Conservation (phyloP, 2,888 invertebrate genomes). For the Metalampra italica region DNA sequence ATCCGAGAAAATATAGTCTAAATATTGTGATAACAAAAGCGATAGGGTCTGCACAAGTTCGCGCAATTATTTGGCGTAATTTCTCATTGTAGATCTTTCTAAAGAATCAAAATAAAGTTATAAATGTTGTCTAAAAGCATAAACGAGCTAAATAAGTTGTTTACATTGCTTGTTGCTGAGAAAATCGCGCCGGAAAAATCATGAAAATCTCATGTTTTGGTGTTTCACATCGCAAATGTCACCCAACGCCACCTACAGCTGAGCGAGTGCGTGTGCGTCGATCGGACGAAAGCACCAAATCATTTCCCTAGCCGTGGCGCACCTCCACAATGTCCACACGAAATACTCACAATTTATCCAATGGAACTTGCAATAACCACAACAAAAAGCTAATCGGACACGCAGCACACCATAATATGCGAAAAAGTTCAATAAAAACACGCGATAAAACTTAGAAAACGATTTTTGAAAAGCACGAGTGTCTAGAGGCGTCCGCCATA, state of each 20-base stretch:
- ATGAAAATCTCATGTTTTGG: slow-evolving; percentile 76
- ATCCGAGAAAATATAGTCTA: slow-evolving; percentile 42
- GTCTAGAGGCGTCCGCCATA: slow-evolving; percentile 79
- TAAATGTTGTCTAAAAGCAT: slow-evolving; percentile 15
- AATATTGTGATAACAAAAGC: slow-evolving; percentile 61
- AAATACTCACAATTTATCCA: slow-evolving; percentile 75
- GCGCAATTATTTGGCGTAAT: slow-evolving; percentile 51
- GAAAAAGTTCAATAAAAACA: slow-evolving; percentile 78
- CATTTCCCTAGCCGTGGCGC: slow-evolving; percentile 80
- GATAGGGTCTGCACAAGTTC: slow-evolving; percentile 54
- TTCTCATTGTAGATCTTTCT: slow-evolving; percentile 33
- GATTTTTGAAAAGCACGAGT: slow-evolving; percentile 79
- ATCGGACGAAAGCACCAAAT: slow-evolving; percentile 75
- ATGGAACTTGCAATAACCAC: slow-evolving; percentile 71
- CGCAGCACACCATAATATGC: slow-evolving; percentile 76
- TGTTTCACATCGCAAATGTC: slow-evolving; percentile 56
- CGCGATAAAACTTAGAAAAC: slow-evolving; percentile 77
- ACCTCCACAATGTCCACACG: slow-evolving; percentile 75
- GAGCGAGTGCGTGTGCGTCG: slow-evolving; percentile 77
- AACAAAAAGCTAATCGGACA: slow-evolving; percentile 70
- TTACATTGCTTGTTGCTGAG: slow-evolving; percentile 45
- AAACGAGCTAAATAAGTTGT: slow-evolving; percentile 36
- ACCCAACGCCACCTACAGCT: slow-evolving; percentile 78
- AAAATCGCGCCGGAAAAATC: slow-evolving; percentile 75
- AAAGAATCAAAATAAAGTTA: slow-evolving; percentile 15